Base-by-base conservation (phyloP, 2,113 vertebrate species). In the Capricornis sumatraensis region DNA sequence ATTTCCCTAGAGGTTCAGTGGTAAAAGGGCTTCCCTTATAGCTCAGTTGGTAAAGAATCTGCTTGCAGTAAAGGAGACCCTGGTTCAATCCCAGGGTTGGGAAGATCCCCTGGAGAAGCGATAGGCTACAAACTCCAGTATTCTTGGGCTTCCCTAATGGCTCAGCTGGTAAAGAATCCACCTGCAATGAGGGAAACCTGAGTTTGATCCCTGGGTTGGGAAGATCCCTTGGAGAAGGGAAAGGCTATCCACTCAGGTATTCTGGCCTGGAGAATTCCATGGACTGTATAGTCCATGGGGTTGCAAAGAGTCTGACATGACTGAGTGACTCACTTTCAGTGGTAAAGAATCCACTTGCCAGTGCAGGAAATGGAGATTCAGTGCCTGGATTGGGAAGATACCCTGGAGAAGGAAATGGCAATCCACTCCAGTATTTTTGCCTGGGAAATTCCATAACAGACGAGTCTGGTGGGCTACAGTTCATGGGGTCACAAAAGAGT, bases 71-170 rank as follows among this genome's bases (percentile, higher is more conserved):
- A 21, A 74, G 6, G 36, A 43, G 36, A 74, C 21, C 5, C 21
- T 25, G 21, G 6, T 43, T 43, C 40, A 43, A 2, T 43, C 25
- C 36, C 0, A 0, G 23, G n/a, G 5, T 71, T 40, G 19, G n/a
- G 19, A 71, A 40, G 10, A 71, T 71, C 19, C 2, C 16, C 16
- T 4, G 67, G 19, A 40, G n/a, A 71, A 71, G n/a, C 1, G n/a
- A 67, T 12, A 36, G n/a, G 4, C 19, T 36, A 40, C n/a, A 23
- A 36, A 40, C 19, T 71, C 19, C 67, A 71, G n/a, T 71, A 71
- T 40, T 71, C n/a, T 12, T 23, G n/a, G 67, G n/a, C 64, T n/a
- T n/a, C 33, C 64, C 64, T 19, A 17, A 4, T 67, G 33, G 64
- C 33, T 67, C 8, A 67, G 33, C 16, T 67, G 33, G 8, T 40